Evolutionary conservation across 2,797 vertebrate genomes (phyloP).

Genomic region (Mastacembelus armatus): DNA sequence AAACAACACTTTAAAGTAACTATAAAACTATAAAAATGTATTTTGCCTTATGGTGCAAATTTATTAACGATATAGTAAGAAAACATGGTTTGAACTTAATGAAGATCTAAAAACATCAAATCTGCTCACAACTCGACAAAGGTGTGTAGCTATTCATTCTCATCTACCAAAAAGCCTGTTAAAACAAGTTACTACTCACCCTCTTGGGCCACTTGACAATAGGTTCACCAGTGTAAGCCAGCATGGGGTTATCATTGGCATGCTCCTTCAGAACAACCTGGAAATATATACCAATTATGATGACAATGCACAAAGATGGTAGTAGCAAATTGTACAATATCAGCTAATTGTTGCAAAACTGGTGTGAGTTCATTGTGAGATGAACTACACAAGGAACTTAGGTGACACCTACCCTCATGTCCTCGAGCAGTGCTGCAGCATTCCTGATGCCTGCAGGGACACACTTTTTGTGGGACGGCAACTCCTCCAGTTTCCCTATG

Average conservation of each 20-base stretch:
- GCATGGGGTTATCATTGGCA: conserved; percentile 86
- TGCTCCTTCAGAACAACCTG: conserved; percentile 90
- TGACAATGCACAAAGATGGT: neutral
- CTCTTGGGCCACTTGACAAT: conserved; percentile 97
- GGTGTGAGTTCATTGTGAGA: neutral
- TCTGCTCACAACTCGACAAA: neutral
- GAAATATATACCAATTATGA: no score
- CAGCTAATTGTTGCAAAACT: neutral
- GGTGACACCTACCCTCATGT: conserved; percentile 90
- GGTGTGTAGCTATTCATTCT: neutral
- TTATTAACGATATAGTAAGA: neutral
- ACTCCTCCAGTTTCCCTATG: conserved; percentile 92
- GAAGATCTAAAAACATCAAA: neutral
- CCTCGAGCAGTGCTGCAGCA: conserved; percentile 89
- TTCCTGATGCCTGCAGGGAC: conserved; percentile 92
- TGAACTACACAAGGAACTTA: neutral
- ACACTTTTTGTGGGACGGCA: conserved; percentile 95
- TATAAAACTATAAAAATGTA: no score
- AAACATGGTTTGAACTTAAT: neutral
- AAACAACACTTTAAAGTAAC: no score
- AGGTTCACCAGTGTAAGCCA: conserved; percentile 94
- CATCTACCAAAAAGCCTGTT: neutral
- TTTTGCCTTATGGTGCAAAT: no score
- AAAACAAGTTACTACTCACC: conserved; percentile 68
- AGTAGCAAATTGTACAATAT: neutral